A percentile compares a stretch with the other conserved stretches of the same genome.
These are phyloP conservation scores for Villa cingulata DNA, from an alignment of 2,888 invertebrate genomes.

Conservation along the genomic window DNA sequence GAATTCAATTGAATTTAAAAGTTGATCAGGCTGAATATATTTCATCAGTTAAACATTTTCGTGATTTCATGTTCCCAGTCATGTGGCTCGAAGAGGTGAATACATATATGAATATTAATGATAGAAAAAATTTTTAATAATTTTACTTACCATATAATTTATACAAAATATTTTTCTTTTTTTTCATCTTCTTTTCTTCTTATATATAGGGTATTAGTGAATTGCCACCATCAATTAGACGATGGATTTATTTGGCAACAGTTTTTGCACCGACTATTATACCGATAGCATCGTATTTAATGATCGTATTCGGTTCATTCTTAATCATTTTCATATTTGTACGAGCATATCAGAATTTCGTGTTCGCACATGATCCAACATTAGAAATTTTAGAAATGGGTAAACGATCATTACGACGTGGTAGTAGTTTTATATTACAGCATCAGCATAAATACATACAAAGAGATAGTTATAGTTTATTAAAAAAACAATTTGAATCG, in stretches of 20 bases:
- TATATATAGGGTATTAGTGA: slow-evolving; percentile 68
- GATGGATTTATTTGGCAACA: slow-evolving; percentile 69
- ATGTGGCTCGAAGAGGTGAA: slow-evolving; percentile 80
- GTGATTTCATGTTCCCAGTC: slow-evolving; percentile 68
- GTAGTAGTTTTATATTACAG: slow-evolving; percentile 36
- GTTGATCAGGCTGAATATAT: slow-evolving; percentile 61
- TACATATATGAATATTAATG: background rate
- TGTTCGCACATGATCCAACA: slow-evolving; percentile 50
- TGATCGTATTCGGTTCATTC: slow-evolving; percentile 53
- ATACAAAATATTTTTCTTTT: too few relatives aligned
- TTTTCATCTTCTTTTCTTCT: background rate
- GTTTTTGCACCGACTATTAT: slow-evolving; percentile 59
- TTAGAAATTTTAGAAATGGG: slow-evolving; percentile 67
- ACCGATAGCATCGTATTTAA: slow-evolving; percentile 56
- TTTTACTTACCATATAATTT: too few relatives aligned
- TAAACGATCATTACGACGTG: slow-evolving; percentile 52
- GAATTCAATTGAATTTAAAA: slow-evolving; percentile 69
- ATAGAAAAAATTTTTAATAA: too few relatives aligned
- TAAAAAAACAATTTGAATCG: too few relatives aligned
- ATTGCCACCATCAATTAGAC: slow-evolving; percentile 60
- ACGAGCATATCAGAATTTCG: slow-evolving; percentile 59
- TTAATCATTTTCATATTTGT: slow-evolving; percentile 53
- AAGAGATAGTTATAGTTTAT: slow-evolving; percentile 31
- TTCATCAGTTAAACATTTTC: slow-evolving; percentile 58
- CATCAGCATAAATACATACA: slow-evolving; percentile 31